Percentiles rank a stretch among this genome's conserved stretches.
Conservation (phyloP, 2,888 invertebrate species). For the Amiota minor region DNA sequence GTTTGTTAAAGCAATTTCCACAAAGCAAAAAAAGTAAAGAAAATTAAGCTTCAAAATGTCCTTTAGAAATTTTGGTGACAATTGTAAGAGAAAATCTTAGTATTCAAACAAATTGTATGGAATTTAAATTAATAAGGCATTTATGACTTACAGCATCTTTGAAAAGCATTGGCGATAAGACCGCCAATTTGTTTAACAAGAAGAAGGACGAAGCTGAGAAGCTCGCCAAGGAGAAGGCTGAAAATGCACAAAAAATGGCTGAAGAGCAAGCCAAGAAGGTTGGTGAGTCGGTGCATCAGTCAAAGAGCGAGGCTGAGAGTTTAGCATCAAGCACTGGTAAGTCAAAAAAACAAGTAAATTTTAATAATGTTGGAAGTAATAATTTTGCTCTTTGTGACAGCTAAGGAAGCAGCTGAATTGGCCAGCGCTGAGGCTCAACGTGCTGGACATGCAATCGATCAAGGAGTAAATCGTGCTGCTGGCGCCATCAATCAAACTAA, state of each 20-base stretch:
- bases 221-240: slow-evolving; percentile 78
- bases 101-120: too few species aligned
- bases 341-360: slow-evolving; percentile 4
- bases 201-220: slow-evolving; percentile 83
- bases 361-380: background rate
- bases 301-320: slow-evolving; percentile 75
- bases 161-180: slow-evolving; percentile 82
- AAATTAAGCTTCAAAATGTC: slow-evolving; percentile 9
- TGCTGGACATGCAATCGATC: slow-evolving; percentile 71
- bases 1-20: slow-evolving; percentile 1
- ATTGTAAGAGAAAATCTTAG: background rate
- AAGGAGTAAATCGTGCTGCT: slow-evolving; percentile 65
- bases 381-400: slow-evolving; percentile 45
- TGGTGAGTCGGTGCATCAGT: slow-evolving; percentile 77
- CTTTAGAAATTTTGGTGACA: slow-evolving; percentile 8
- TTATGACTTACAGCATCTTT: slow-evolving; percentile 76
- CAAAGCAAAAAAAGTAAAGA: background rate
- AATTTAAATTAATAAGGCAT: too few species aligned
- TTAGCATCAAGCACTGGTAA: slow-evolving; percentile 75
- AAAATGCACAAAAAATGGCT: slow-evolving; percentile 77
- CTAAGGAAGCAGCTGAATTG: slow-evolving; percentile 72
- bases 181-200: slow-evolving; percentile 80
- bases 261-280: slow-evolving; percentile 80
- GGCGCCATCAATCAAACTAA: slow-evolving; percentile 66
- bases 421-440: slow-evolving; percentile 69